Base-by-base conservation (phyloP, 1,140 invertebrate genomes). In the Lepidostoma basale region DNA sequence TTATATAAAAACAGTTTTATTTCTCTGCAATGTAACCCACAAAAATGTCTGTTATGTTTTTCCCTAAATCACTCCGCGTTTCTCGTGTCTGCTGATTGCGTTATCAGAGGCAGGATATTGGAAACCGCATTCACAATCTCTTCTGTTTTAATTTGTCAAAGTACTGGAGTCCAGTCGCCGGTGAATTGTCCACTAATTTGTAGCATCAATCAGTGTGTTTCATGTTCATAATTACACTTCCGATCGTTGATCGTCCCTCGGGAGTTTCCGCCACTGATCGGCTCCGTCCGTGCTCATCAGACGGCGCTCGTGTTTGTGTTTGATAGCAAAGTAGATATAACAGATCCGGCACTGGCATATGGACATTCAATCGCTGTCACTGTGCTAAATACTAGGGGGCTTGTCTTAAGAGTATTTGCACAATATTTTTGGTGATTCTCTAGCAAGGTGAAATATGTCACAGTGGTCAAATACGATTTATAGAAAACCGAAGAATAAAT, bases 211-310 rank as follows among this genome's bases (percentile, higher is more conserved):
- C 67, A 68, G 36, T 44, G 58, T 26, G 49, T 52, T 52, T 56
- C 63, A 28, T 42, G 49, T 36, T 44, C 49, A 66, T 66, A 66
- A 66, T 66, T 66, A 66, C 63, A 56, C 63, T 42, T 58, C 54
- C 54, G 54, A 39, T 58, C 18, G 23, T 16, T 36, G 14, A 25
- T 23, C 49, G 23, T 42, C 36, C 58, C 58, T 62, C 28, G 36
- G 58, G 58, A 44, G 40, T 20, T 22, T 62, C 25, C 40, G 28
- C 12, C 36, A 8, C 40, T n/a, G 36, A n/a, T 28, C 58, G 40
- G 40, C 8, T 1, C 5, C 10, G 56, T 14, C 26, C 58, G 36
- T n/a, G 3, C 42, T 44, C 8, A 12, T 6, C 12, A 5, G 30
- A 12, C 5, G 12, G 30, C 12, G 30, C 12, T 33, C 30, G 30